Base-by-base conservation (phyloP, 2,797 vertebrate species). In the Kryptolebias ocellatus region DNA sequence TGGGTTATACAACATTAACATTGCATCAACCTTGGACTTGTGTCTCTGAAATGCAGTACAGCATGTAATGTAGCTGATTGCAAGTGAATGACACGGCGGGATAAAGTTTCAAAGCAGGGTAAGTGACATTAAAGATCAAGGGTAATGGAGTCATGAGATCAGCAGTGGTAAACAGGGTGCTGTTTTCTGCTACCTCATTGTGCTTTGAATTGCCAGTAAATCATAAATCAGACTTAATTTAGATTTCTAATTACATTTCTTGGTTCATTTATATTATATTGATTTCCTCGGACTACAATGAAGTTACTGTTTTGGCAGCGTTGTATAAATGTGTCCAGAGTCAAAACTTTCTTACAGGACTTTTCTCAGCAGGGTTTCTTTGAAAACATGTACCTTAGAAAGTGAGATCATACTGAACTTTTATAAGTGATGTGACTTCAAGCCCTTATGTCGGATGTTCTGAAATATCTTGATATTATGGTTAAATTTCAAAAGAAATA, bases 31-130 rank as follows among this genome's bases (percentile, higher is more conserved):
- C 4, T 50, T 50, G 47, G 47, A 50, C 47, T 20, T 20, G 18
- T 24, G 18, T 24, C 46, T 47, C 46, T 50, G 49, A 24, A 75
- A 73, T 27, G 60, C 64, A 76, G 59, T 60, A 39, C 27, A 76
- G 70, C 66, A 55, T 81, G 61, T 81, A 83, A 74, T 79, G 52
- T 55, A 54, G 42, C 70, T 80, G 64, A 47, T 70, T 68, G 5
- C 53, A 74, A 60, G 65, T 51, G 78, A 16, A 67, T 31, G 31
- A 80, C 70, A 49, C n/a, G 5, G 44, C 39, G n/a, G 47, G 28
- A 28, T 34, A 37, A 61, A 34, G 24, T 49, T 58, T 10, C 49
- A 53, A 56, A 76, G 72, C 70, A 64, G 68, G 51, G 34, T 39
- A 61, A 61, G 15, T 12, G 15, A 71, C 34, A 42, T 65, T 74